phyloP scores from a whole-genome alignment of 1,140 invertebrate species.

The Eriocheir sinensis region DNA sequence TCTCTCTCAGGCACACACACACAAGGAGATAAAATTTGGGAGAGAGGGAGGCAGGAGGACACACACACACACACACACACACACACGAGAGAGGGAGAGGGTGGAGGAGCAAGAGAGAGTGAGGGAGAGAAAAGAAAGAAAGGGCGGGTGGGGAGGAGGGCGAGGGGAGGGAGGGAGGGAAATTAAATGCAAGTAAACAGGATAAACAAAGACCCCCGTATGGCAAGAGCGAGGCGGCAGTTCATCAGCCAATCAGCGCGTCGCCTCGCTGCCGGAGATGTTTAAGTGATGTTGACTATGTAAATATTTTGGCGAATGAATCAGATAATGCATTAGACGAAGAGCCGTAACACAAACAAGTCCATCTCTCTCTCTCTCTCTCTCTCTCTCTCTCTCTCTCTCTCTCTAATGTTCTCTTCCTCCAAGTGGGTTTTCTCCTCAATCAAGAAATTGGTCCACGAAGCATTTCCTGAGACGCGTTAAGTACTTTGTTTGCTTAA shows the following conservation, averaged over 20 bases:
- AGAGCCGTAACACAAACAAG: slow-evolving; percentile 74
- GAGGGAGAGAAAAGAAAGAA: no score
- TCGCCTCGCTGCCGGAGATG: slow-evolving; percentile 68
- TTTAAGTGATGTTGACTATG: slow-evolving; percentile 75
- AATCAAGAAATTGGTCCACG: background rate
- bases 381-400: slow-evolving; percentile 48
- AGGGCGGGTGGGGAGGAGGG: no score
- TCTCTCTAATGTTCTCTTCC: background rate
- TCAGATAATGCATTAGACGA: slow-evolving; percentile 74
- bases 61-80: no score
- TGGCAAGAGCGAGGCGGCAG: slow-evolving; percentile 69
- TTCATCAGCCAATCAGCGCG: slow-evolving; percentile 71
- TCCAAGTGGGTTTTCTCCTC: background rate
- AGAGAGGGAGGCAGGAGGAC: no score
- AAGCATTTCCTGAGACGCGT: background rate
- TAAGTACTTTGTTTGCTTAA: slow-evolving; percentile 26
- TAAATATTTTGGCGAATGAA: slow-evolving; percentile 76
- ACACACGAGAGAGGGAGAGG: no score
- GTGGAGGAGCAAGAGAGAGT: no score
- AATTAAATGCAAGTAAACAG: slow-evolving; percentile 73
- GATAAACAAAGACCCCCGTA: slow-evolving; percentile 68
- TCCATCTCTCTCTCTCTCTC: slow-evolving; percentile 35
- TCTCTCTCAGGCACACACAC: slow-evolving; percentile 1
- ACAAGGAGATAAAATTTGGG: background rate
- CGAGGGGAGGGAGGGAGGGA: slow-evolving; percentile 44